Percentiles rank a stretch among this genome's conserved stretches.
These are phyloP conservation scores for Cyphomyrus discorhynchus DNA, from an alignment of 2,113 vertebrate species.

Conservation along the genomic window DNA sequence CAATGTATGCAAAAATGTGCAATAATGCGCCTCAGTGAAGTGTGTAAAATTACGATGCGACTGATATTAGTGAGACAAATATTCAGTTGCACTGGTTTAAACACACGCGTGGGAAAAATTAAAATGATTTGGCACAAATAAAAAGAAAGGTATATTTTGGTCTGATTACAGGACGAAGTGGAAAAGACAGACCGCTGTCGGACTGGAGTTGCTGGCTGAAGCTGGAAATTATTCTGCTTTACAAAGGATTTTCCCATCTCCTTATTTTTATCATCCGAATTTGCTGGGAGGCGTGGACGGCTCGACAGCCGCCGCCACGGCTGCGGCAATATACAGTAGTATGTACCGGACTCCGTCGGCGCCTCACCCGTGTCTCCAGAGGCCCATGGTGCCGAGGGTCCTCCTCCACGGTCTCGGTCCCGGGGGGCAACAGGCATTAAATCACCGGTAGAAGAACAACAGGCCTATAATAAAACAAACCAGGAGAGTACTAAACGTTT, in stretches of 20 bases:
- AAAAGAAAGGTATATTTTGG: slow-evolving; percentile 40
- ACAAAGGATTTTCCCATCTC: slow-evolving; percentile 95
- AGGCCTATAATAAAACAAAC: background rate
- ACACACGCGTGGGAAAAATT: background rate
- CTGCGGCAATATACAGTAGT: slow-evolving; percentile 95
- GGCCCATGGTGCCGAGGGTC: slow-evolving; percentile 90
- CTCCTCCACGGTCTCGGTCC: slow-evolving; percentile 96
- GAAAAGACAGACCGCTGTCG: slow-evolving; percentile 58
- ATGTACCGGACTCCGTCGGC: slow-evolving; percentile 96
- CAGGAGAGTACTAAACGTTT: background rate
- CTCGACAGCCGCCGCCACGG: slow-evolving; percentile 85
- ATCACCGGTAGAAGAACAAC: slow-evolving; percentile 75
- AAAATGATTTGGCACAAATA: background rate
- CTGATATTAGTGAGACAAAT: background rate
- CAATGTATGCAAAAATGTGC: background rate
- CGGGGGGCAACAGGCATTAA: slow-evolving; percentile 86
- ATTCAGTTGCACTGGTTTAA: background rate
- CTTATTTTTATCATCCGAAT: slow-evolving; percentile 94
- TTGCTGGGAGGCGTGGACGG: slow-evolving; percentile 92
- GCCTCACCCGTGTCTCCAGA: slow-evolving; percentile 85
- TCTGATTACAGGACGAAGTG: slow-evolving; percentile 82
- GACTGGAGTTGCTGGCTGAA: slow-evolving; percentile 89
- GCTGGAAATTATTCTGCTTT: slow-evolving; percentile 94
- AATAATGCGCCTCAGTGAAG: background rate
- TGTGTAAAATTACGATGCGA: background rate